Conservation (phyloP, 30 jellyfish, hydroid and myxozoan genomes). For the Cassiopea xamachana region DNA sequence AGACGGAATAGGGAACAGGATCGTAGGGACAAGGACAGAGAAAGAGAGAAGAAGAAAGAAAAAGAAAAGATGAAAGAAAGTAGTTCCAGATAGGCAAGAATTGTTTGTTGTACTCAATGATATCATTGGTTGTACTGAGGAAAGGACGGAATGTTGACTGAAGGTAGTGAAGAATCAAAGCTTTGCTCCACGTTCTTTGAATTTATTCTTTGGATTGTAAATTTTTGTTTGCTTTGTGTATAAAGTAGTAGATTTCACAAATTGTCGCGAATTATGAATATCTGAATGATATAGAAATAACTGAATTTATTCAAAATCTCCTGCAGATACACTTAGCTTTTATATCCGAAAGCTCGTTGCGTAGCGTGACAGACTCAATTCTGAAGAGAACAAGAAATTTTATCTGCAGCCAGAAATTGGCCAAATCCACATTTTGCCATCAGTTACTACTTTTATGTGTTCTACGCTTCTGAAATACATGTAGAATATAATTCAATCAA, state of each 20-base stretch:
- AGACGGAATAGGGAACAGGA: slow-evolving; percentile 47
- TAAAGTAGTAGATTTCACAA: neutral
- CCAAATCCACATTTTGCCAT: no score
- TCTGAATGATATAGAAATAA: neutral
- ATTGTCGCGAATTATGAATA: neutral
- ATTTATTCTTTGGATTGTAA: neutral
- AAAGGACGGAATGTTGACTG: neutral
- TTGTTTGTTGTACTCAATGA: no score
- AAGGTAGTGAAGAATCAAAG: neutral
- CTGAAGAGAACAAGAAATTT: neutral
- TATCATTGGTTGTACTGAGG: no score
- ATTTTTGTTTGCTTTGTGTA: neutral
- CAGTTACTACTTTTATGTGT: neutral
- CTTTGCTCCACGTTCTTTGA: neutral
- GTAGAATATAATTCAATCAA: neutral
- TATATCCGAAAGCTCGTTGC: neutral
- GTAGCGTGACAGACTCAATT: neutral
- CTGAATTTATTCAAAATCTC: no score
- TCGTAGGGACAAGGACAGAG: slow-evolving; percentile 26
- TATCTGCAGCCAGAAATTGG: no score
- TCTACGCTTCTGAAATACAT: neutral
- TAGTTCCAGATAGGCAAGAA: neutral
- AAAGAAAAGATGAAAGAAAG: slow-evolving; percentile 17
- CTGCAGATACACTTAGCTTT: no score
- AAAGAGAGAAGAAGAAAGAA: slow-evolving; percentile 26